Evolutionary conservation across 2,113 vertebrate genomes (phyloP).

Genomic region (Corythaixoides concolor): DNA sequence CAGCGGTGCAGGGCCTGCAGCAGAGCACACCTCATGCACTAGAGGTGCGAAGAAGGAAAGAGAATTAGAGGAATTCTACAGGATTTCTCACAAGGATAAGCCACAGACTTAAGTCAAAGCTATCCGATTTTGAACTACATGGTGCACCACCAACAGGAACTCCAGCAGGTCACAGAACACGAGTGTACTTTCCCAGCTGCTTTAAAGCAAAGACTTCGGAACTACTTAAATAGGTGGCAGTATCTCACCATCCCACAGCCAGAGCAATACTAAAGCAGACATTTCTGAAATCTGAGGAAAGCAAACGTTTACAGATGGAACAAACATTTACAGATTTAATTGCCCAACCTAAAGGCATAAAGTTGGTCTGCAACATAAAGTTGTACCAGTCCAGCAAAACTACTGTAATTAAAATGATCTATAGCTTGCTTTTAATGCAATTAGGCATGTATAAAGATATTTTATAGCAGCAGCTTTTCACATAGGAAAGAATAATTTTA

Average conservation of each 20-base stretch:
- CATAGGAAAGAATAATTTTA: not conserved
- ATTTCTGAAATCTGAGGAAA: not conserved
- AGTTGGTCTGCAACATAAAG: not conserved
- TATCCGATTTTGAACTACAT: not conserved
- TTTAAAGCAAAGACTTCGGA: not conserved
- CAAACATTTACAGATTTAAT: not conserved
- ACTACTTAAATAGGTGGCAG: not conserved
- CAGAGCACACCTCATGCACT: not conserved
- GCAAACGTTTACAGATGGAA: not conserved
- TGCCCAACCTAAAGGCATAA: not conserved
- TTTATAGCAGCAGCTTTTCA: not conserved
- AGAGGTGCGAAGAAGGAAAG: not conserved
- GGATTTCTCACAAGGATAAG: not conserved
- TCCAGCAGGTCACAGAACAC: not conserved
- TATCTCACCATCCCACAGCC: not conserved
- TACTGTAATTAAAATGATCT: not conserved
- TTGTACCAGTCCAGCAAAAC: not conserved
- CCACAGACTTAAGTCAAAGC: not conserved
- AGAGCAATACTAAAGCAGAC: not conserved
- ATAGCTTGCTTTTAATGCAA: not conserved
- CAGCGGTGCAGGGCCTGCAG: not conserved
- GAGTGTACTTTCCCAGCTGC: not conserved
- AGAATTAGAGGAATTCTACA: not conserved
- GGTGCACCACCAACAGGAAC: not conserved
- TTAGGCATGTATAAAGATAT: not conserved